Base-by-base conservation (phyloP, 2,888 invertebrate genomes). In the Agriopis aurantiaria region DNA sequence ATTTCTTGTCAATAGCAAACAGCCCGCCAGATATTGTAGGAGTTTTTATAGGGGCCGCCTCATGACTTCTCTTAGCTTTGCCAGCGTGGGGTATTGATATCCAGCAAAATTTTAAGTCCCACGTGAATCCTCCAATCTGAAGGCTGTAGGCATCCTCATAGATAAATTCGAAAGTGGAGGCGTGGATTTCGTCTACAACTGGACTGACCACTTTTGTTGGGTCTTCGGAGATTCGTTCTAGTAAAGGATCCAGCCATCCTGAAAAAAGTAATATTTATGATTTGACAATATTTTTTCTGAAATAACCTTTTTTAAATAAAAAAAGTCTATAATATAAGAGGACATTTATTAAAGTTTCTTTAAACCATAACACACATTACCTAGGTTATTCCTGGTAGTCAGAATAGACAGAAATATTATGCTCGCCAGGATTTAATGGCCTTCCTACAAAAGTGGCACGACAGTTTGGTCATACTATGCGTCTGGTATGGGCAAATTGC, bases 1-100 rank as follows among this genome's bases (percentile, higher is more conserved):
- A 99, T 70, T 95, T 91, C 81, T 96, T 96, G 89, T 98, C 97
- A 81, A 99, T 99, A 65, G 99, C 97, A 89, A 99, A 99, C 12
- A 99, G 92, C 0, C 99, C 99, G 9, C 99, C 99, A 41, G 99
- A 98, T 97, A 99, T 99, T 0, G 98, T 99, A 0, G 99, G 99
- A 65, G 98, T 98, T 94, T 96, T 96, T 10, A 99, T 97, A 0
- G 99, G 98, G 83, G 97, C 97, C 4, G 97, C 96, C 0, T 96
- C 90, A 87, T 97, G 96, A 81, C 96, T 95, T 85, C 98, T 97
- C 56, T 96, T 94, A 82, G 96, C 96, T 81, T 96, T 95, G 84
- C 97, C 97, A 41, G 96, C 95, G 43, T 98, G 97, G 0, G 99
- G 99, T 65, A 99, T 97, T 12, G 97, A 96, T 88, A 98, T 98